Evolutionary conservation across 1,140 invertebrate genomes (phyloP).

Genomic region (Ostrea edulis): DNA sequence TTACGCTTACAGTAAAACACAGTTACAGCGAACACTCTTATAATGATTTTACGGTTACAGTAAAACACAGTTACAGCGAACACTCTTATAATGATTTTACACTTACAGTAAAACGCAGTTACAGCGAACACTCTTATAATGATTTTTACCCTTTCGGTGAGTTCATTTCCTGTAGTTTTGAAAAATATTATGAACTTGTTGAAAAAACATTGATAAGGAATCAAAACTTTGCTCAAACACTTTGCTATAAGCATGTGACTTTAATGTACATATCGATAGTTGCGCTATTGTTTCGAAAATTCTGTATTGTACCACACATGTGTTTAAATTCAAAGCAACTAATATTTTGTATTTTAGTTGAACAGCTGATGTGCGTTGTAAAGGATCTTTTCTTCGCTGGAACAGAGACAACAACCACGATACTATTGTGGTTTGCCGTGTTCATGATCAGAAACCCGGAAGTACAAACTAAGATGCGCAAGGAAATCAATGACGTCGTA

Average conservation of each 20-base stretch:
- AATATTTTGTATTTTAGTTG: slow-evolving; percentile 48
- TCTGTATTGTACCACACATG: not conserved
- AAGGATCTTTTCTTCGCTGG: slow-evolving; percentile 92
- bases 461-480: slow-evolving; percentile 88
- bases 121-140: too few relatives aligned
- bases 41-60: too few relatives aligned
- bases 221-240: too few relatives aligned
- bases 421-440: slow-evolving; percentile 91
- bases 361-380: slow-evolving; percentile 57
- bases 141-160: too few relatives aligned
- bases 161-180: too few relatives aligned
- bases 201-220: too few relatives aligned
- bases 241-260: not conserved
- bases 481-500: slow-evolving; percentile 87
- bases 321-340: not conserved
- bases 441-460: slow-evolving; percentile 88
- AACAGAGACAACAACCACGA: slow-evolving; percentile 91
- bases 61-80: too few relatives aligned
- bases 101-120: too few relatives aligned
- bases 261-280: not conserved
- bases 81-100: too few relatives aligned
- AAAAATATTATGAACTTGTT: too few relatives aligned
- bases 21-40: too few relatives aligned
- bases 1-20: too few relatives aligned
- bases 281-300: not conserved